Percentiles rank a stretch among this genome's conserved stretches.
Evolutionary conservation across 2,113 vertebrate species (phyloP).

Genomic region (Salvelinus fontinalis): DNA sequence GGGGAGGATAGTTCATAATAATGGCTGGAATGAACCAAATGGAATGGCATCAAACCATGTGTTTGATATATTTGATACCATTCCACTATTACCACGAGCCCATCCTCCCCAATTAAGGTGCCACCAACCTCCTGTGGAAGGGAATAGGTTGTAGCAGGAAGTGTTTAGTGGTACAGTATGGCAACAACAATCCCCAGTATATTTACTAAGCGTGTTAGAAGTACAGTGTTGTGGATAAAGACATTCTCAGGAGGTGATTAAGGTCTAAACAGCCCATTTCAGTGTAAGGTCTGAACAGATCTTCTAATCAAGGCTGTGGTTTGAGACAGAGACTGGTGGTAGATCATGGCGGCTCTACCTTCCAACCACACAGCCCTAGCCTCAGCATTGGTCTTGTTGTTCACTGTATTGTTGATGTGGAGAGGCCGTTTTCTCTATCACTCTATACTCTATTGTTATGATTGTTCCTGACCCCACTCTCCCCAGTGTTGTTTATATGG

Average conservation of each 20-base stretch:
- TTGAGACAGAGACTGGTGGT: conserved; percentile 41
- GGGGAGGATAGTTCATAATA: too few relatives aligned
- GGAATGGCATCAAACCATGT: too few relatives aligned
- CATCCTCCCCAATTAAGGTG: too few relatives aligned
- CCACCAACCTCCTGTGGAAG: too few relatives aligned
- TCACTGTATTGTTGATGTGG: conserved; percentile 45
- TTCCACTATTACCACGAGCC: too few relatives aligned
- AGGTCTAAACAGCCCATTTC: conserved; percentile 14
- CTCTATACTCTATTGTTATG: too few relatives aligned
- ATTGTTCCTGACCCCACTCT: too few relatives aligned
- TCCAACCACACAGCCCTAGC: conserved; percentile 25
- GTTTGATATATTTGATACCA: too few relatives aligned
- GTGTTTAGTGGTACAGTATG: conserved; percentile 29
- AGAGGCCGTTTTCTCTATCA: conserved; percentile 9
- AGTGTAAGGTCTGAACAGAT: background rate
- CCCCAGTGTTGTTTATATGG: conserved; percentile 41
- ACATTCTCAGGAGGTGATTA: conserved; percentile 30
- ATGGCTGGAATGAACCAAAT: too few relatives aligned
- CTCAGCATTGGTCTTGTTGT: conserved; percentile 12
- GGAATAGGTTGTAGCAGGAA: background rate
- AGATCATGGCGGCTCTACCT: conserved; percentile 47
- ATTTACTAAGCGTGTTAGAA: conserved; percentile 26
- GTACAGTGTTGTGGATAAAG: conserved; percentile 36
- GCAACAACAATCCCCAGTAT: conserved; percentile 29
- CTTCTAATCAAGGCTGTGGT: conserved; percentile 55